phyloP scores from a whole-genome alignment of 2,797 vertebrate genomes.

The Gymnopithys bicolor region DNA sequence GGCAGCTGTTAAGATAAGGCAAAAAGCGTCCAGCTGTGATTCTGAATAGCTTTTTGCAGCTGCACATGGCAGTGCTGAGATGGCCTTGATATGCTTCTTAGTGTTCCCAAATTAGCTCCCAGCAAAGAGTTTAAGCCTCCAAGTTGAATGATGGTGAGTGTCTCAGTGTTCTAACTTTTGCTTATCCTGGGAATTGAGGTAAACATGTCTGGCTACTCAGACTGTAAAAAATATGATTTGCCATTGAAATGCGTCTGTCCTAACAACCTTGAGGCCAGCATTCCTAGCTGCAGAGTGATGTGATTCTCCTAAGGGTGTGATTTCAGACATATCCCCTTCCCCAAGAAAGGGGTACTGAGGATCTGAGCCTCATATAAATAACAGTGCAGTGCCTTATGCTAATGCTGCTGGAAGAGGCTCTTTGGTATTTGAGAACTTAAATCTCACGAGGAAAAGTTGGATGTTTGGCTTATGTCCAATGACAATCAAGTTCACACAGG shows the following conservation, averaged over 20 bases:
- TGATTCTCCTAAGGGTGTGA: conserved; percentile 37
- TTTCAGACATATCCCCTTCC: not conserved
- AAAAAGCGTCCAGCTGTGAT: conserved; percentile 14
- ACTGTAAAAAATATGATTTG: conserved; percentile 36
- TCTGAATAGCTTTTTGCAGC: conserved; percentile 42
- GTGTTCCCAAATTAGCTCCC: conserved; percentile 39
- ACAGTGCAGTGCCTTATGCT: not conserved
- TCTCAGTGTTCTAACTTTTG: conserved; percentile 18
- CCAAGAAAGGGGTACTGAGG: not conserved
- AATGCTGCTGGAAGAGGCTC: not conserved
- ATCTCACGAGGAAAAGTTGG: conserved; percentile 7
- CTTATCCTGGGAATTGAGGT: conserved; percentile 44
- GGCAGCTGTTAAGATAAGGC: conserved; percentile 38
- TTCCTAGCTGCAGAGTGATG: not conserved
- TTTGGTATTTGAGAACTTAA: conserved; percentile 6
- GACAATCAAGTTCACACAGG: not conserved
- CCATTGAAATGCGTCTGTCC: conserved; percentile 21
- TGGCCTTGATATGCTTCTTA: not conserved
- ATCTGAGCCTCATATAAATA: not conserved
- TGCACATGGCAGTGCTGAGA: not conserved
- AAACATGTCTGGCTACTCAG: not conserved
- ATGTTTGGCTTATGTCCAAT: conserved; percentile 9
- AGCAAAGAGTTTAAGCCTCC: conserved; percentile 24
- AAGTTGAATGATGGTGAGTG: not conserved
- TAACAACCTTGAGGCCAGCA: conserved; percentile 41